Conservation (phyloP, 2,888 invertebrate genomes). For the Volucella inflata region DNA sequence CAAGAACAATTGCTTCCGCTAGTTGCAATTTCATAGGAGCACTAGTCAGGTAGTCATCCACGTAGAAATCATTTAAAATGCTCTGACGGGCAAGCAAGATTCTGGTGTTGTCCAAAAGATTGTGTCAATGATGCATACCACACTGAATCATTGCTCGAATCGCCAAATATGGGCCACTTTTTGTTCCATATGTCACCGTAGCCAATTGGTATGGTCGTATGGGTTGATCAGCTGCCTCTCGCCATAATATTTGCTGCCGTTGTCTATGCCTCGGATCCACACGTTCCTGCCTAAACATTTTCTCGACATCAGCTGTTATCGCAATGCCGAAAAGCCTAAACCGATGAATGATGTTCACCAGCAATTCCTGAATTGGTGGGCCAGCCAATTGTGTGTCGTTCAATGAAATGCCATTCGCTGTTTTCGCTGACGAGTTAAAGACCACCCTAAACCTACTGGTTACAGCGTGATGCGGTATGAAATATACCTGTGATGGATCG, state of each 20-base stretch:
- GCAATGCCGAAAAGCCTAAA: not conserved
- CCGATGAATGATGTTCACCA: not conserved
- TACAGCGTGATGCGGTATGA: constrained; percentile 59
- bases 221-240: not conserved
- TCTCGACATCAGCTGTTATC: too few relatives aligned
- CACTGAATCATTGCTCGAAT: constrained; percentile 13
- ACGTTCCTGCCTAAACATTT: too few relatives aligned
- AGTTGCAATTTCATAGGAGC: not conserved
- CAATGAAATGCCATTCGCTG: constrained; percentile 15
- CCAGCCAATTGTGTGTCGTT: too few relatives aligned
- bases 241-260: not conserved
- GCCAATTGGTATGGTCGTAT: not conserved
- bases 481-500: constrained; percentile 26
- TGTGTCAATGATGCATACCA: constrained; percentile 18
- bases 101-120: not conserved
- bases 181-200: constrained; percentile 1
- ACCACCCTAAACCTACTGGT: constrained; percentile 46
- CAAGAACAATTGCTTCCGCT: constrained; percentile 30
- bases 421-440: too few relatives aligned
- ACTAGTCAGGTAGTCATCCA: constrained; percentile 14
- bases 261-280: too few relatives aligned
- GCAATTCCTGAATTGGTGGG: too few relatives aligned
- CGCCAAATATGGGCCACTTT: constrained; percentile 6
- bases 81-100: not conserved
- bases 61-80: constrained; percentile 2